Evolutionary conservation across 1,140 invertebrate genomes (phyloP), one percentile per base, ranked within the genome.

Genomic region (Drosophila orena): DNA sequence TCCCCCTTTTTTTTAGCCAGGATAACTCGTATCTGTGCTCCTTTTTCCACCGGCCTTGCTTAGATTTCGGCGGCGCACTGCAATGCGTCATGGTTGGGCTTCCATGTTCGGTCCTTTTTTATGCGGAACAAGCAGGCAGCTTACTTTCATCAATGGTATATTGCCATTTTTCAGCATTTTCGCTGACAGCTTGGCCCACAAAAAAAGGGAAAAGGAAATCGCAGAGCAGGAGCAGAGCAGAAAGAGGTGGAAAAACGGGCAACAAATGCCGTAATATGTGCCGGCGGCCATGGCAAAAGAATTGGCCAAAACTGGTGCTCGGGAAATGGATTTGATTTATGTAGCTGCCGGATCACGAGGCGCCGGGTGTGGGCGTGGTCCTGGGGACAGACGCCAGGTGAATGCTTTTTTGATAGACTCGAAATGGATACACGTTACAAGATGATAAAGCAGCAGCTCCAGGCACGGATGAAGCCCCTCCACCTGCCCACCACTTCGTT

Each of bases 131-230:
- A 47, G 64, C 64, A 70, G 69, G 66, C 75, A 66, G 71, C 78
- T 81, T 83, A 73, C 83, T 88, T 84, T 84, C 83, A 76, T 91
- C 88, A 90, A 90, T 90, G 88, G 74, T 79, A 91, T 91, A 84
- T 91, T 74, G 79, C 88, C 88, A 91, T 91, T 91, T 91, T 91
- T 91, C 88, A 90, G 81, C 81, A 90, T 90, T 90, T 90, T 72
- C 74, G 83, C 88, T 90, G 88, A 91, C 88, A 91, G 72, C 84
- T 83, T 73, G 69, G 44, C 68, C 68, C 55, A 70, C 55, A 64
- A 69, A 60, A 61, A 54, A 40, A 27, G 6, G 6, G 20, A 46
- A 38, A 52, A 74, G 20, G 1, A 60, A 46, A 59, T 27, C 38
- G n/a, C 47, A 60, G 24, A 35, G n/a, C 52, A 34, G 47, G 2